Percentiles rank a stretch among this genome's conserved stretches.
Evolutionary conservation across 2,888 invertebrate genomes (phyloP).

Genomic region (Antheraea yamamai): DNA sequence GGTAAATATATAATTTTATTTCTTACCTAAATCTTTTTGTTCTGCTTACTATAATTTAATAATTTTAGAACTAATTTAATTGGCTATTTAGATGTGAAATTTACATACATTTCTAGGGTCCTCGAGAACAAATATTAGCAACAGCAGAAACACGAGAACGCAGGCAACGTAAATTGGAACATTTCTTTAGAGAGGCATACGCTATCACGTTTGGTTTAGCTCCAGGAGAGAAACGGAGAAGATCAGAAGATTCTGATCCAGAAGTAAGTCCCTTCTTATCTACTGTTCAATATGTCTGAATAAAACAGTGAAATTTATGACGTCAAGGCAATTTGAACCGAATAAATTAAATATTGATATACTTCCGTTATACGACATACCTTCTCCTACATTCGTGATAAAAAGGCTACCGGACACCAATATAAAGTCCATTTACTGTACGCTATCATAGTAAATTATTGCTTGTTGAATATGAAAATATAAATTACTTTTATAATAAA

Average conservation of each 20-base stretch:
- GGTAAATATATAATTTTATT: constrained; percentile 60
- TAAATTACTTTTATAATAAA: too few relatives aligned
- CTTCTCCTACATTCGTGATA: not conserved
- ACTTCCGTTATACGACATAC: not conserved
- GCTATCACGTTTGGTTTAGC: constrained; percentile 94
- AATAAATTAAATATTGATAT: not conserved
- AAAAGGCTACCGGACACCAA: not conserved
- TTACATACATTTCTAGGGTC: constrained; percentile 69
- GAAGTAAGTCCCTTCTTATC: constrained; percentile 77
- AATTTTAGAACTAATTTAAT: not conserved
- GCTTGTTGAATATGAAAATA: too few relatives aligned
- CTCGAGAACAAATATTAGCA: constrained; percentile 92
- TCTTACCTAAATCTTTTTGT: not conserved
- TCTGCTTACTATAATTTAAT: not conserved
- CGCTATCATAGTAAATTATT: not conserved
- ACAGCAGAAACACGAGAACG: constrained; percentile 97
- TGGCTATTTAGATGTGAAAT: not conserved
- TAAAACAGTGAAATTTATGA: not conserved
- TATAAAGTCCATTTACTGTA: not conserved
- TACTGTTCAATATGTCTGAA: not conserved
- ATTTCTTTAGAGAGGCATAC: constrained; percentile 98
- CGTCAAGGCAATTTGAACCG: not conserved
- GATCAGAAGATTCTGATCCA: constrained; percentile 89
- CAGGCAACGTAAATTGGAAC: constrained; percentile 94
- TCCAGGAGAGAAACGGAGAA: constrained; percentile 91